Evolutionary conservation across 2,797 vertebrate species (phyloP), one percentile per base, ranked within the genome.

Genomic region (Ptychadena robeensis): DNA sequence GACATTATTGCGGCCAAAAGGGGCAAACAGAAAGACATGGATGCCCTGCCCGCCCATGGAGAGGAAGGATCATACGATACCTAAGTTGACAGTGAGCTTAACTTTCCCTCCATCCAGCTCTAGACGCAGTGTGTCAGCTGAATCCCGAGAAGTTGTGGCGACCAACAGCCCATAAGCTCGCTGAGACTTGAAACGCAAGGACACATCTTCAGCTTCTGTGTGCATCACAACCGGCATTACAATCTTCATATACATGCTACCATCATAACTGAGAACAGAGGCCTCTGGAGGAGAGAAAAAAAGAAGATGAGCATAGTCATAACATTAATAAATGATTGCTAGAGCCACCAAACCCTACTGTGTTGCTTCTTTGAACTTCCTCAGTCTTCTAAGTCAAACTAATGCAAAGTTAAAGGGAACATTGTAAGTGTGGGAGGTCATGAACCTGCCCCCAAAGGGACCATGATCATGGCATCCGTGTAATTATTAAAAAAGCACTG

Each of bases 181-280:
- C 88, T 98, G 98, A 31, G 97, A 98, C 95, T 94, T 97, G 91
- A 99, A 99, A 72, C 98, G 97, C 61, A 99, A 95, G 15, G 98
- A 98, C 66, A 98, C 97, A 0, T 99, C 98, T 85, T 99, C 98
- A 0, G 98, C 98, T 86, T 99, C 98, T 0, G 97, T 99, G 88
- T 99, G 98, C 92, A 98, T 96, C 15, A 96, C 94, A 81, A 92
- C 93, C 0, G 98, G 97, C 89, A 99, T 96, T 88, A 97, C 89
- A 53, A 99, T 94, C 91, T 99, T 99, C 98, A 99, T 97, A 88
- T 96, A 98, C 97, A 99, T 99, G 90, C 96, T 98, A 88, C 98
- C 98, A 0, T 99, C 98, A 0, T 94, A 99, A 48, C 97, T 98
- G 90, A 99, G 82, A 88, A 97, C 95, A 0, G 98, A 98, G 0